A percentile compares a stretch with the other conserved stretches of the same genome.
These are phyloP conservation scores for Babylonia areolata DNA, from an alignment of 1,140 invertebrate genomes.

Conservation along the genomic window DNA sequence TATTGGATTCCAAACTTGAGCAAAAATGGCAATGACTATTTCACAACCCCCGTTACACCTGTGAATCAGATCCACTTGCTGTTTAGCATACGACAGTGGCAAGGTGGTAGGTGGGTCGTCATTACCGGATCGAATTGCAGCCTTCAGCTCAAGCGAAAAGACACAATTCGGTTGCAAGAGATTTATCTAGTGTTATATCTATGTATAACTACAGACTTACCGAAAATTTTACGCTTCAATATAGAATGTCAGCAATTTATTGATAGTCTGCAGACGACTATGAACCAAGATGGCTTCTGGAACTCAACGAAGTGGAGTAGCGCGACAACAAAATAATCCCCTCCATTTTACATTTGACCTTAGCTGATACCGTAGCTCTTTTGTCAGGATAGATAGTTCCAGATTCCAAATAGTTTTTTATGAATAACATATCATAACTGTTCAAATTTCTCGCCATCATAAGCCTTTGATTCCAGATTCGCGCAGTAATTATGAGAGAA, in stretches of 20 bases:
- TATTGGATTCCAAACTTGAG: no score
- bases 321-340: constrained; percentile 17
- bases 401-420: no score
- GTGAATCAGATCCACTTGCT: constrained; percentile 29
- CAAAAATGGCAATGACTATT: neutral
- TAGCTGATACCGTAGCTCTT: neutral
- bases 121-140: neutral
- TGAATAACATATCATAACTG: no score
- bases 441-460: no score
- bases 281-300: constrained; percentile 39
- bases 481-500: constrained; percentile 29
- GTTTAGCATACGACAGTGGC: constrained; percentile 28
- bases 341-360: neutral
- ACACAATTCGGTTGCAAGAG: neutral
- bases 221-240: neutral
- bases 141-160: neutral
- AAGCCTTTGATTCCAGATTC: neutral
- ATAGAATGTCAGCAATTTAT: neutral
- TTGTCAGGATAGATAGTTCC: no score
- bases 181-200: neutral
- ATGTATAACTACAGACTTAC: neutral
- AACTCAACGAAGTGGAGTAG: neutral
- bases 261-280: constrained; percentile 25
- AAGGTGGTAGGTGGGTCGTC: constrained; percentile 33
- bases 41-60: neutral